Conservation (phyloP, 2,797 vertebrate species). For the Danio aesculapii region DNA sequence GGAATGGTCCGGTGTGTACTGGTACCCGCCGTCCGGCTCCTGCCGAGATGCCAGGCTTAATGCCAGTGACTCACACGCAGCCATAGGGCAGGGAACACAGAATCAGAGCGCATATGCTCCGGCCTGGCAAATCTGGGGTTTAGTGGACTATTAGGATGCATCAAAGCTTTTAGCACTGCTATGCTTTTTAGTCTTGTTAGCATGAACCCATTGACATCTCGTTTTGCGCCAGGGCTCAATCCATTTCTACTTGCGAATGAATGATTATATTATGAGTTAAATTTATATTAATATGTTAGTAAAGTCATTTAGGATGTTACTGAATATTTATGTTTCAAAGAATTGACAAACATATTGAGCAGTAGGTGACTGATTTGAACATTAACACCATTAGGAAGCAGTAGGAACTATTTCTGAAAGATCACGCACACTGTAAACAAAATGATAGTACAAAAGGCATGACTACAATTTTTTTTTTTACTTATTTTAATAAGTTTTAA, state of each 20-base stretch:
- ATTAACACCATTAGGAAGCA: too few relatives aligned
- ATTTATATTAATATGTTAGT: too few relatives aligned
- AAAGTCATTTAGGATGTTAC: too few relatives aligned
- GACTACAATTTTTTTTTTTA: too few relatives aligned
- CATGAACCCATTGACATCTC: neutral
- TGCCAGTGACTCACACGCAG: conserved; percentile 34
- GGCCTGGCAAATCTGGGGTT: conserved; percentile 1
- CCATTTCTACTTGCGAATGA: neutral
- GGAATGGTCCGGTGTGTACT: conserved; percentile 37
- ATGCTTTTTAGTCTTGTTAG: neutral
- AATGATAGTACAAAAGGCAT: too few relatives aligned
- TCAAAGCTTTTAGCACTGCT: neutral
- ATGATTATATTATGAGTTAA: neutral
- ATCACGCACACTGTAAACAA: too few relatives aligned
- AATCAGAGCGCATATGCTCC: conserved; percentile 42
- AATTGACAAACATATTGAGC: too few relatives aligned
- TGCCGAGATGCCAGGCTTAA: conserved; percentile 43
- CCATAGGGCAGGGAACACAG: conserved; percentile 39
- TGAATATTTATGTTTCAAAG: too few relatives aligned
- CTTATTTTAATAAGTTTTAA: too few relatives aligned
- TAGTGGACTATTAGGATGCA: neutral
- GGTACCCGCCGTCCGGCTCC: conserved; percentile 21
- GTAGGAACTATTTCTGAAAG: too few relatives aligned
- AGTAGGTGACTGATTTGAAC: too few relatives aligned
- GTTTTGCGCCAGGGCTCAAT: too few relatives aligned